phyloP scores from a whole-genome alignment of 1,140 invertebrate species.

The Sesamia nonagrioides region DNA sequence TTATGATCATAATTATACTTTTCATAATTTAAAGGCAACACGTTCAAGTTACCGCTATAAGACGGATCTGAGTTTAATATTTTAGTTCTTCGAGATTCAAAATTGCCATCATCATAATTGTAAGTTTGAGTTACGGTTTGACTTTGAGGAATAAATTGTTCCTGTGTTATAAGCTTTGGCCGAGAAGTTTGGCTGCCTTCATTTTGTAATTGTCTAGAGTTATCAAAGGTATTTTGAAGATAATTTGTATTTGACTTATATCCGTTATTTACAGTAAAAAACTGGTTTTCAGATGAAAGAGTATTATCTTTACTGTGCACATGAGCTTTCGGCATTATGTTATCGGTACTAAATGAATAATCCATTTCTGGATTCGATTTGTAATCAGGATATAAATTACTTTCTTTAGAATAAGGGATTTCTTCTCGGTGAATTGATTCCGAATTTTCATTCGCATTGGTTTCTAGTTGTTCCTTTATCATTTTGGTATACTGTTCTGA shows the following conservation, averaged over 20 bases:
- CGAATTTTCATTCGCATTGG: conserved; percentile 6
- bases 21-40: conserved; percentile 33
- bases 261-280: not conserved
- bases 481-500: conserved; percentile 78
- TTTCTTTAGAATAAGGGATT: not conserved
- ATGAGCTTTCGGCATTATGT: not conserved
- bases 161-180: conserved; percentile 52
- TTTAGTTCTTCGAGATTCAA: conserved; percentile 66
- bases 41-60: conserved; percentile 29
- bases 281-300: not conserved
- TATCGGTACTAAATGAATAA: not conserved
- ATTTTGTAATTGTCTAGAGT: conserved; percentile 38
- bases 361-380: not conserved
- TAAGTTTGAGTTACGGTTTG: conserved; percentile 69
- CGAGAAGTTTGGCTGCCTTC: conserved; percentile 47
- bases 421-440: not conserved
- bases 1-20: not conserved
- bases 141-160: conserved; percentile 67
- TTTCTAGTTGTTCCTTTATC: conserved; percentile 66
- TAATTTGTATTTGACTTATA: not conserved
- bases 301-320: not conserved
- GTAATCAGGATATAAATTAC: conserved; percentile 6
- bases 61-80: conserved; percentile 23
- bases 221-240: conserved; percentile 27
- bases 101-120: conserved; percentile 66